Evolutionary conservation across 2,113 vertebrate species (phyloP), one percentile per base, ranked within the genome.

Genomic region (Polypterus senegalus): DNA sequence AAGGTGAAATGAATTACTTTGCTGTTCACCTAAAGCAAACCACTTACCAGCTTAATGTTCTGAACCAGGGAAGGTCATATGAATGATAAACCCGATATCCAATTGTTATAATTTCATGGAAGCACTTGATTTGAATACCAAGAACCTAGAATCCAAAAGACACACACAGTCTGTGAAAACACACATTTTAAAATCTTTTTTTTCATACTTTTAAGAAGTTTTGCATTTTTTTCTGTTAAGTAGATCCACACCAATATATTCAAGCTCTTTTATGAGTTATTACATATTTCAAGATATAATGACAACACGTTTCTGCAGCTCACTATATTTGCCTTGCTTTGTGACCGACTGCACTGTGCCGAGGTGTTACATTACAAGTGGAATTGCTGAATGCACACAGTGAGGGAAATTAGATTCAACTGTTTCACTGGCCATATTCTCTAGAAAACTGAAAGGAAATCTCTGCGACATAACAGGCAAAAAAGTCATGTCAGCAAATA

Each of bases 91-190:
- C 92, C 85, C 89, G 90, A 78, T 98, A 97, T 48, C 94, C 96
- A 46, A 99, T 99, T 53, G 90, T 92, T 78, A 98, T 99, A 66
- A 99, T 97, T 77, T 99, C 96, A 0, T 99, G 94, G 77, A 94
- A 99, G 72, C 96, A 99, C 64, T 97, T 97, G 73, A 97, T 96
- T 67, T 99, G 96, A 71, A 99, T 83, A 58, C 77, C 79, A 81
- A 98, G 86, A 60, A 99, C 94, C 96, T 99, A 65, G 63, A 82
- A 73, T 8, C 27, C 27, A 27, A 46, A 71, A 73, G 8, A 71
- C n/a, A 74, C 73, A 43, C 44, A 47, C 10, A 6, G 6, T 27
- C 27, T 6, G 49, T 49, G 27, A 27, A 48, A 44, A 58, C 47
- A 51, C 48, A 8, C 9, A 64, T 43, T 46, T 51, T 27, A n/a